These are phyloP conservation scores for Leucoma salicis DNA, from an alignment of 2,888 invertebrate species.

Conservation along the genomic window DNA sequence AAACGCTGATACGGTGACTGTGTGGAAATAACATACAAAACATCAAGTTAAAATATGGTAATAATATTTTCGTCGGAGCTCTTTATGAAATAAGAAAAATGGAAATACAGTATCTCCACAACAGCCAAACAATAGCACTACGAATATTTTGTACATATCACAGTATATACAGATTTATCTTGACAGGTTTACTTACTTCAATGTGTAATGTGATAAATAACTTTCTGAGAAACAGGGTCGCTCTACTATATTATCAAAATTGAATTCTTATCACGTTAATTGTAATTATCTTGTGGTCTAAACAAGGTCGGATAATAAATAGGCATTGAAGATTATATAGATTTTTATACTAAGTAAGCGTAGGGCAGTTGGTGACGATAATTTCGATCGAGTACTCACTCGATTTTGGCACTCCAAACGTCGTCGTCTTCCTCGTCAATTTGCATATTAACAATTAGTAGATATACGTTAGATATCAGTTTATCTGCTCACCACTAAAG, in stretches of 20 bases:
- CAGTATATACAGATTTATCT: constrained; percentile 59
- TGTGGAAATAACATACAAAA: constrained; percentile 26
- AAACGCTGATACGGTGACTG: no score
- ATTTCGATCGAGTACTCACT: constrained; percentile 52
- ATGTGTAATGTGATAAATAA: constrained; percentile 57
- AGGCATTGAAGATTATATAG: constrained; percentile 14
- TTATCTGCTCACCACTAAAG: constrained; percentile 16
- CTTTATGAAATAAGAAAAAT: constrained; percentile 30
- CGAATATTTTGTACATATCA: constrained; percentile 56
- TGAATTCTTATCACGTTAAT: constrained; percentile 43
- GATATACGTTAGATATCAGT: constrained; percentile 5
- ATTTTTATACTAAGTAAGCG: constrained; percentile 13
- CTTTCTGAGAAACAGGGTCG: constrained; percentile 61
- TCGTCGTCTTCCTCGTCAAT: constrained; percentile 46
- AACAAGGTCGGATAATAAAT: constrained; percentile 18
- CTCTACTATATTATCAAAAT: constrained; percentile 48
- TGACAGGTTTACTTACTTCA: constrained; percentile 70
- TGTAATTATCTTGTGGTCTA: constrained; percentile 23
- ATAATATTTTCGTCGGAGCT: constrained; percentile 22
- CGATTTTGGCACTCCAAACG: constrained; percentile 58
- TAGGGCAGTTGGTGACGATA: constrained; percentile 21
- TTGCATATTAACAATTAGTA: constrained; percentile 29
- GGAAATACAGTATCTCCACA: constrained; percentile 36
- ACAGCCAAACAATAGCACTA: constrained; percentile 55
- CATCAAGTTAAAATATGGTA: constrained; percentile 25